Evolutionary conservation across 2,888 invertebrate genomes (phyloP).

Genomic region (Dynastes maya): DNA sequence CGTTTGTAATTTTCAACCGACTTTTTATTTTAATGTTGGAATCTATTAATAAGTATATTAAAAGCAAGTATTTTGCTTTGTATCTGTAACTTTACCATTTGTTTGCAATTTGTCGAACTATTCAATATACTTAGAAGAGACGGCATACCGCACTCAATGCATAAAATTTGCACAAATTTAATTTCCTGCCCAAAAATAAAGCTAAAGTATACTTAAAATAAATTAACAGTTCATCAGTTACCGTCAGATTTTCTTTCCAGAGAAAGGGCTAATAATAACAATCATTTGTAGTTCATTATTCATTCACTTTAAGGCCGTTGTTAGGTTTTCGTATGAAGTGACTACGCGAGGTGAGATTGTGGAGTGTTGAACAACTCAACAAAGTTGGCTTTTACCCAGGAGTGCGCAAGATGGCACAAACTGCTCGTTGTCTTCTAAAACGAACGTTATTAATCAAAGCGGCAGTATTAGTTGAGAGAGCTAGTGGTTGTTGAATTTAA

Average conservation of each 20-base stretch:
- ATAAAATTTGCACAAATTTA: too few species aligned
- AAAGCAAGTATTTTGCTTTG: too few species aligned
- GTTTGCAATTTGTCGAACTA: too few species aligned
- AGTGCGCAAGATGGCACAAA: neutral
- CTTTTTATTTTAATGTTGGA: too few species aligned
- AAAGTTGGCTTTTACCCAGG: neutral
- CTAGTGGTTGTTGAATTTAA: slow-evolving; percentile 2
- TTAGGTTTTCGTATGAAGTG: neutral
- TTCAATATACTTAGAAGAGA: too few species aligned
- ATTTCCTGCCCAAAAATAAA: too few species aligned
- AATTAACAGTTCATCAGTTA: neutral
- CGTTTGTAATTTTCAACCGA: too few species aligned
- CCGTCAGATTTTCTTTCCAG: slow-evolving; percentile 2
- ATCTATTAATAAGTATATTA: too few species aligned
- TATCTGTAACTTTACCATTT: too few species aligned
- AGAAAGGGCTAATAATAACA: neutral
- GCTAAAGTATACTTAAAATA: too few species aligned
- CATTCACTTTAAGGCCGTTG: neutral
- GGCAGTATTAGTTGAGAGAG: neutral
- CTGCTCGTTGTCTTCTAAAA: slow-evolving; percentile 32
- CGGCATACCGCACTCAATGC: too few species aligned
- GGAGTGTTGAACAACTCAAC: slow-evolving; percentile 16
- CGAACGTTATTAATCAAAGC: slow-evolving; percentile 32
- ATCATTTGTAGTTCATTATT: neutral
- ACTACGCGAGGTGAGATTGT: neutral